phyloP scores from a whole-genome alignment of 2,888 invertebrate genomes.

The Unio delphinus region DNA sequence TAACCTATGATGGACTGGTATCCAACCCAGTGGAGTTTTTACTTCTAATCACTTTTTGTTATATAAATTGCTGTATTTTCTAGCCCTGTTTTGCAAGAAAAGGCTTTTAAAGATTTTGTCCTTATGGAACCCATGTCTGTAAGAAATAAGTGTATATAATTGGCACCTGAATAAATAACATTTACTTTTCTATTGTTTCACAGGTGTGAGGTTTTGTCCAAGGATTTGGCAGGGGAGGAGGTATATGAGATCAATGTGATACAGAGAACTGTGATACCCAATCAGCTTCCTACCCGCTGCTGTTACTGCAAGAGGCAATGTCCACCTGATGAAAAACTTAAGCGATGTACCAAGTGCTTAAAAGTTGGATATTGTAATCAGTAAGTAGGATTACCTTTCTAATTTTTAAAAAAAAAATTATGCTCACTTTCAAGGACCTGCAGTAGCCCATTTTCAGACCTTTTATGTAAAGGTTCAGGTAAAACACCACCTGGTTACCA shows the following conservation, averaged over 20 bases:
- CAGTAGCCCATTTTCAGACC: neutral
- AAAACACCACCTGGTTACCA: too few species aligned
- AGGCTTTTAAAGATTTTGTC: too few species aligned
- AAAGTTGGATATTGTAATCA: constrained; percentile 73
- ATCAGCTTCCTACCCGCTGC: constrained; percentile 63
- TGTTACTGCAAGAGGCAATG: constrained; percentile 69
- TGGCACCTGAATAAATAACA: too few species aligned
- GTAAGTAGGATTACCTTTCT: constrained; percentile 51
- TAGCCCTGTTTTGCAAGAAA: too few species aligned
- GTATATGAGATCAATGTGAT: constrained; percentile 68
- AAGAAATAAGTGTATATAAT: too few species aligned
- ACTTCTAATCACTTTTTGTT: too few species aligned
- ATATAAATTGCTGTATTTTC: too few species aligned
- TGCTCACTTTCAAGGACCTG: neutral
- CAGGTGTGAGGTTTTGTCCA: constrained; percentile 69
- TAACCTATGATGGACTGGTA: too few species aligned
- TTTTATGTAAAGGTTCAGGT: too few species aligned
- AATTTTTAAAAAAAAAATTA: neutral
- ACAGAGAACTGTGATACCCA: constrained; percentile 67
- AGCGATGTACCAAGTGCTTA: constrained; percentile 72
- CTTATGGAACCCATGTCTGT: too few species aligned
- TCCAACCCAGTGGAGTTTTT: too few species aligned
- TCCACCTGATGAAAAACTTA: constrained; percentile 64
- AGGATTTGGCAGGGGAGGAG: constrained; percentile 68
- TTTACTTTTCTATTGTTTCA: constrained; percentile 4